Conservation (phyloP, 2,888 invertebrate species). For the Reticulitermes lucifugus region DNA sequence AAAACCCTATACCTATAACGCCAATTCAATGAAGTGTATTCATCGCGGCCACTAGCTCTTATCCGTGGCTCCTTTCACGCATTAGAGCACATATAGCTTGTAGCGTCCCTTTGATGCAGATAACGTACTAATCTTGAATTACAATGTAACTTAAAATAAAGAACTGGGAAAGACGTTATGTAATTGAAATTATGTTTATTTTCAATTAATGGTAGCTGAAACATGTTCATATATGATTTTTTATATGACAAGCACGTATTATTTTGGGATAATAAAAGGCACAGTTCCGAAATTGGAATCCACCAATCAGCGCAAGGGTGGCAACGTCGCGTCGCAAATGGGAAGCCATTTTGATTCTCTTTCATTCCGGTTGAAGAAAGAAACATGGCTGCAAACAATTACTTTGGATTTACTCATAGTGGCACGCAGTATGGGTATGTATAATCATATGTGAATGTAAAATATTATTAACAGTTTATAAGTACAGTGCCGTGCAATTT, state of each 20-base stretch:
- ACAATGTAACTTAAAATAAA: no score
- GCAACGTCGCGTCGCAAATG: neutral
- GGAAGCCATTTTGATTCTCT: slow-evolving; percentile 49
- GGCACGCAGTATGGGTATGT: slow-evolving; percentile 92
- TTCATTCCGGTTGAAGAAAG: slow-evolving; percentile 44
- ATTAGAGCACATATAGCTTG: no score
- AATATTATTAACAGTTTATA: neutral
- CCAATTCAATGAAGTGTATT: no score
- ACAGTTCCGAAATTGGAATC: neutral
- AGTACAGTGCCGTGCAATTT: neutral
- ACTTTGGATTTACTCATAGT: slow-evolving; percentile 94
- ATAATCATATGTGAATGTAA: slow-evolving; percentile 27
- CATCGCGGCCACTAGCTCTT: no score
- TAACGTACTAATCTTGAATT: no score
- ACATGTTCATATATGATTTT: no score
- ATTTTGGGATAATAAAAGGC: neutral
- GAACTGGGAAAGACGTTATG: no score
- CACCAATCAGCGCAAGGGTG: slow-evolving; percentile 31
- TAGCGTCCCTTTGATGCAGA: no score
- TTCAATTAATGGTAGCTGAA: no score
- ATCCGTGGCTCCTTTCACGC: no score
- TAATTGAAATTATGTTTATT: no score
- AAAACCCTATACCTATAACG: no score
- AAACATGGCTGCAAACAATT: slow-evolving; percentile 89
- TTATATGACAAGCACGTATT: neutral